These are phyloP conservation scores for Callyntrura sp. DNA, from an alignment of 2,888 invertebrate species.

Conservation along the genomic window DNA sequence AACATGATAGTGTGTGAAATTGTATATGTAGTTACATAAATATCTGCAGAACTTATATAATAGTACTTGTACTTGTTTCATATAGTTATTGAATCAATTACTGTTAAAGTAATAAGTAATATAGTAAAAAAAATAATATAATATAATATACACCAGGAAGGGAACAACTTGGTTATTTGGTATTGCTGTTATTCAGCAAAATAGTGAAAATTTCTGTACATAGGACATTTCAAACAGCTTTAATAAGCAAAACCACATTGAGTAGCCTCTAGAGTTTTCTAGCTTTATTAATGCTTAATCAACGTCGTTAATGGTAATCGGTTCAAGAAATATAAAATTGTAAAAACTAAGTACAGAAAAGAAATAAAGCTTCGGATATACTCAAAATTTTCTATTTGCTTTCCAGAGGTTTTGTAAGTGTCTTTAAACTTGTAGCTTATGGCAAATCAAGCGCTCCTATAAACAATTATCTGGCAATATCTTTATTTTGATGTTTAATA, in stretches of 20 bases:
- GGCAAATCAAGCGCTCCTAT: neutral
- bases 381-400: slow-evolving; percentile 35
- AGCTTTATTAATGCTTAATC: slow-evolving; percentile 37
- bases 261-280: slow-evolving; percentile 28
- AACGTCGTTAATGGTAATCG: neutral
- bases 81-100: neutral
- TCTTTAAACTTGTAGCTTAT: slow-evolving; percentile 9
- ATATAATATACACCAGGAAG: slow-evolving; percentile 69
- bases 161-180: slow-evolving; percentile 77
- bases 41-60: neutral
- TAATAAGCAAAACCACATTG: slow-evolving; percentile 10
- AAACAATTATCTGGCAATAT: slow-evolving; percentile 24
- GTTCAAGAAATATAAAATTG: neutral
- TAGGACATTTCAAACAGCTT: slow-evolving; percentile 30
- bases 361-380: slow-evolving; percentile 21
- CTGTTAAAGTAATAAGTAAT: slow-evolving; percentile 35
- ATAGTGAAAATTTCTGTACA: slow-evolving; percentile 40
- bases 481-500: neutral
- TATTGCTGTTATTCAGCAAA: slow-evolving; percentile 73
- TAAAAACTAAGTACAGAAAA: neutral
- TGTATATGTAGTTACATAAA: neutral
- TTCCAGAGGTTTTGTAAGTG: neutral
- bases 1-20: slow-evolving; percentile 8
- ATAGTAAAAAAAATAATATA: slow-evolving; percentile 23
- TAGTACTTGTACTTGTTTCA: slow-evolving; percentile 28